These are phyloP conservation scores for Bradypodion ventrale DNA, from an alignment of 2,797 vertebrate species.

Conservation along the genomic window DNA sequence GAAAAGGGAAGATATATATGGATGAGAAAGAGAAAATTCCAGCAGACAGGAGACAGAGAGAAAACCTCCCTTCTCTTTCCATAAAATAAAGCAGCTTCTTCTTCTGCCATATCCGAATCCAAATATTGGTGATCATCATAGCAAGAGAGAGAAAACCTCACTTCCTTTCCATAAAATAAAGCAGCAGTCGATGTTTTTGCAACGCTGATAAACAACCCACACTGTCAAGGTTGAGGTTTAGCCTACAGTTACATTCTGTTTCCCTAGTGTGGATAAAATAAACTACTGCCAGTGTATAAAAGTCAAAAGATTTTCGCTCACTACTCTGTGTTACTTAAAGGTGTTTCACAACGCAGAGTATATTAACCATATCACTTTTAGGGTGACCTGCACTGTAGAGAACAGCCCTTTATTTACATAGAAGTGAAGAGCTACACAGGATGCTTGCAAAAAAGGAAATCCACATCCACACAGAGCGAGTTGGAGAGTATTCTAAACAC, in stretches of 20 bases:
- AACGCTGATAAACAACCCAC: constrained; percentile 45
- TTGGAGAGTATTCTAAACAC: too few species aligned
- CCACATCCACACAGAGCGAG: too few species aligned
- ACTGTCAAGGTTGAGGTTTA: constrained; percentile 55
- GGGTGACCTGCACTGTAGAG: neutral
- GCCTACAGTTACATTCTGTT: constrained; percentile 48
- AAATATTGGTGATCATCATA: too few species aligned
- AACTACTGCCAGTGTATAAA: constrained; percentile 57
- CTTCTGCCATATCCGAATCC: too few species aligned
- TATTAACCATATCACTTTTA: neutral
- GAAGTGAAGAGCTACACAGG: too few species aligned
- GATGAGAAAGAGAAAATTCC: constrained; percentile 13
- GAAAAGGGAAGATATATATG: constrained; percentile 38
- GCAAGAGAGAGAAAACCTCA: constrained; percentile 38
- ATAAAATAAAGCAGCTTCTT: too few species aligned
- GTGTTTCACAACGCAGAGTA: constrained; percentile 18
- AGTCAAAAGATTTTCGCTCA: constrained; percentile 41
- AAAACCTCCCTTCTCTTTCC: constrained; percentile 36
- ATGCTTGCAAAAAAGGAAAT: neutral
- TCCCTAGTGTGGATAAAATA: constrained; percentile 58
- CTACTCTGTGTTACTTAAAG: constrained; percentile 49
- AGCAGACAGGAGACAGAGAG: neutral
- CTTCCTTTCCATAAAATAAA: constrained; percentile 56
- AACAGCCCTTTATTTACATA: neutral
- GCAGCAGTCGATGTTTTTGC: constrained; percentile 42